These are phyloP conservation scores for Zoanthus solanderi DNA, from an alignment of 92 coral and sea anemone species.

Conservation along the genomic window DNA sequence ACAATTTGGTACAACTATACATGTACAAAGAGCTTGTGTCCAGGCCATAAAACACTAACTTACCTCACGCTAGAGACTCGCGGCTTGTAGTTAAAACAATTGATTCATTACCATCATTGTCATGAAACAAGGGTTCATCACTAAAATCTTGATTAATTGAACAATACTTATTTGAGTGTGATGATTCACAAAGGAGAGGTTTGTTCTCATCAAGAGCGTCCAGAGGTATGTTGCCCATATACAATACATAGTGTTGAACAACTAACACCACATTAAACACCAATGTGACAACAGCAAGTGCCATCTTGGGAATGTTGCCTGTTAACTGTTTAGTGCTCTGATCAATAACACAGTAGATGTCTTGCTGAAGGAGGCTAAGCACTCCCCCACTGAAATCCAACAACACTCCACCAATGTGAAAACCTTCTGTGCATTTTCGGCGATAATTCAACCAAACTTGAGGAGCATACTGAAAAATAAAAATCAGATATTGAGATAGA, in stretches of 20 bases:
- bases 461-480: constrained; percentile 69
- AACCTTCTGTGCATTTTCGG: constrained; percentile 88
- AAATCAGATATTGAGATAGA: neutral
- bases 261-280: constrained; percentile 76
- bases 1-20: too few relatives aligned
- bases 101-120: neutral
- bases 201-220: constrained; percentile 45
- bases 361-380: constrained; percentile 83
- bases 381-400: constrained; percentile 88
- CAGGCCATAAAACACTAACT: neutral
- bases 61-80: constrained; percentile 8
- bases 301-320: constrained; percentile 90
- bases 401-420: constrained; percentile 86
- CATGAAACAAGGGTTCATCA: neutral
- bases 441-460: constrained; percentile 85
- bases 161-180: constrained; percentile 1
- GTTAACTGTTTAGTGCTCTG: constrained; percentile 79
- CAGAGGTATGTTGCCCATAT: constrained; percentile 69
- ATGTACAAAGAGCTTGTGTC: too few relatives aligned
- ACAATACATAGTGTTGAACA: constrained; percentile 78
- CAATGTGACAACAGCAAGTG: constrained; percentile 70
- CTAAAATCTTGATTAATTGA: neutral
- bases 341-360: constrained; percentile 77
- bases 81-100: neutral
- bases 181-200: constrained; percentile 42